Conservation (phyloP, 2,888 invertebrate genomes). For the Therioaphis trifolii region DNA sequence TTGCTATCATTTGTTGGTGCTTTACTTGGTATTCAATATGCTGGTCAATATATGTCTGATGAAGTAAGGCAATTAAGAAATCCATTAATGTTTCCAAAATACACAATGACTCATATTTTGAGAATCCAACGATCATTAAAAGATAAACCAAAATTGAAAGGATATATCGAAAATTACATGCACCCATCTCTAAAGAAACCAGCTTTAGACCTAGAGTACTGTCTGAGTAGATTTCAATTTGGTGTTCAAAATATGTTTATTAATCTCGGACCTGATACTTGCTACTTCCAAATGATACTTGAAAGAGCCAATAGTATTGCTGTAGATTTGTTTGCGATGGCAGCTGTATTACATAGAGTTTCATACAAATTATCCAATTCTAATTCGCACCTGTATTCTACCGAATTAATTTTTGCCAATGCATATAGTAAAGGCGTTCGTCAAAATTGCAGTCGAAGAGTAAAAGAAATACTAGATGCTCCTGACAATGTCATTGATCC, state of each 20-base stretch:
- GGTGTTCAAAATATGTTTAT: constrained; percentile 52
- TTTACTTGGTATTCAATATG: constrained; percentile 51
- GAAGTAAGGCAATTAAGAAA: constrained; percentile 50
- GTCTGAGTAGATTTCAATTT: constrained; percentile 49
- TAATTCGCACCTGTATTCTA: constrained; percentile 22
- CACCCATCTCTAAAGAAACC: constrained; percentile 55
- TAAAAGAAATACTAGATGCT: constrained; percentile 46
- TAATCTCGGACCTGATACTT: constrained; percentile 53
- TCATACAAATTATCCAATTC: constrained; percentile 32
- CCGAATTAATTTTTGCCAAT: constrained; percentile 45
- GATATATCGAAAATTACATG: constrained; percentile 27
- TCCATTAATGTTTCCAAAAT: constrained; percentile 56
- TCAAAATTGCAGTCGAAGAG: constrained; percentile 1
- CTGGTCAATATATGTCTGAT: constrained; percentile 46
- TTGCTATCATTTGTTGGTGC: constrained; percentile 38
- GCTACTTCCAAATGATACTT: constrained; percentile 51
- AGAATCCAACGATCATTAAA: constrained; percentile 42
- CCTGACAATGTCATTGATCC: constrained; percentile 56
- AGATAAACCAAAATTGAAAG: constrained; percentile 46
- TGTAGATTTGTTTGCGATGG: constrained; percentile 28
- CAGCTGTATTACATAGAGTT: constrained; percentile 40
- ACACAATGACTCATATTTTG: constrained; percentile 47
- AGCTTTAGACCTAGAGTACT: constrained; percentile 47
- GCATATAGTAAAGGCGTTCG: constrained; percentile 34
- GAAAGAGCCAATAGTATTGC: constrained; percentile 45